Conservation (phyloP, 2,797 vertebrate genomes). For the Anableps anableps region DNA sequence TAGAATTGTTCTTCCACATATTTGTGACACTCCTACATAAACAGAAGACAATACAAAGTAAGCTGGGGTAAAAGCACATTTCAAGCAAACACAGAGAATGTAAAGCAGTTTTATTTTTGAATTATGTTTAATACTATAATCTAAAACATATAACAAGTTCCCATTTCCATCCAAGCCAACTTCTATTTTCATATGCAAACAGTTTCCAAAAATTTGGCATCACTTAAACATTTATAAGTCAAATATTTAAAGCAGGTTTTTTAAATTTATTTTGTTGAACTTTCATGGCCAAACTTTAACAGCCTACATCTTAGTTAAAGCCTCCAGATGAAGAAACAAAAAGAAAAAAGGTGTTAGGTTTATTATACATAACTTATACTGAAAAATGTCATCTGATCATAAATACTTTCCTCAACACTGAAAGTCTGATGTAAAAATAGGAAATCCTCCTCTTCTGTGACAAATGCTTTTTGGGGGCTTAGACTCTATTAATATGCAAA, state of each 20-base stretch:
- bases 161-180: background rate
- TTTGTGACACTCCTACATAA: conserved; percentile 5
- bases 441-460: background rate
- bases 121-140: background rate
- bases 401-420: background rate
- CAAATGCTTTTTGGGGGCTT: background rate
- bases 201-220: conserved; percentile 18
- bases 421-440: background rate
- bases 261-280: conserved; percentile 14
- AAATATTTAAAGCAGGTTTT: conserved; percentile 30
- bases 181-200: conserved; percentile 18
- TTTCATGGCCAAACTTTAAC: conserved; percentile 1
- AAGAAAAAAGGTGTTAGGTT: background rate
- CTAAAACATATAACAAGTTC: background rate
- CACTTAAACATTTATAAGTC: conserved; percentile 10
- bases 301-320: conserved; percentile 18
- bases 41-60: conserved; percentile 38
- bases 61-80: conserved; percentile 25
- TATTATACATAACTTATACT: background rate
- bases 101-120: background rate
- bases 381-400: background rate
- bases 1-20: conserved; percentile 17
- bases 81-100: background rate
- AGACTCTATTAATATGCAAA: background rate
- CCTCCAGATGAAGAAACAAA: background rate